Base-by-base conservation (phyloP, 2,113 vertebrate species). In the Macrotus californicus region DNA sequence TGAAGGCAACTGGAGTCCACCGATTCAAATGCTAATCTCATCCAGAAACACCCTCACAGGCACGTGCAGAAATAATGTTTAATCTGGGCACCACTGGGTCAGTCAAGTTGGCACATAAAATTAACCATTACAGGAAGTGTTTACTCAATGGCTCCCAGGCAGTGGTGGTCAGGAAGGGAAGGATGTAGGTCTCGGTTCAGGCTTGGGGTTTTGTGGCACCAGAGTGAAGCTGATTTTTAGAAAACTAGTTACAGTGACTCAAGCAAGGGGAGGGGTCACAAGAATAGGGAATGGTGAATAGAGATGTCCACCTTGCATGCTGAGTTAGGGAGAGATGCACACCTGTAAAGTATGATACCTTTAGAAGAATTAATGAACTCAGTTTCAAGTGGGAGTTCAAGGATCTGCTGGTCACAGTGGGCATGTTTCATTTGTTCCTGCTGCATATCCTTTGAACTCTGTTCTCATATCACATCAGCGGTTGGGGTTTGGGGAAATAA, bases 401-500 rank as follows among this genome's bases (percentile, higher is more conserved):
- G 29, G 41, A 50, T 56, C 54, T 43, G 0, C 75, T 90, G 70
- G 36, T 59, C 31, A 43, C 18, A 34, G 12, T 1, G 1, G 39
- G 31, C 36, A 36, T 79, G 41, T 91, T 83, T 96, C 39, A 79
- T 81, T 93, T 95, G 43, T 82, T 94, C 61, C 43, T 91, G 14
- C 6, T 48, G 21, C 26, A 87, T 13, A 29, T 94, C 22, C 46
- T 88, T 93, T 95, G 69, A 92, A 91, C 88, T 52, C 50, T 80
- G 16, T 94, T 89, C 67, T 92, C 43, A 82, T 50, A 75, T 80
- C 19, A n/a, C 34, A 80, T 70, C 64, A 66, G 26, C 29, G 84
- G 1, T 72, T 83, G 88, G 46, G 52, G 85, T 89, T 90, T 84
- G 77, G 91, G 79, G 66, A 97, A 97, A 95, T 97, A 93, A 59